Conservation (phyloP, 2,888 invertebrate species). For the Drosophila villosipedis region DNA sequence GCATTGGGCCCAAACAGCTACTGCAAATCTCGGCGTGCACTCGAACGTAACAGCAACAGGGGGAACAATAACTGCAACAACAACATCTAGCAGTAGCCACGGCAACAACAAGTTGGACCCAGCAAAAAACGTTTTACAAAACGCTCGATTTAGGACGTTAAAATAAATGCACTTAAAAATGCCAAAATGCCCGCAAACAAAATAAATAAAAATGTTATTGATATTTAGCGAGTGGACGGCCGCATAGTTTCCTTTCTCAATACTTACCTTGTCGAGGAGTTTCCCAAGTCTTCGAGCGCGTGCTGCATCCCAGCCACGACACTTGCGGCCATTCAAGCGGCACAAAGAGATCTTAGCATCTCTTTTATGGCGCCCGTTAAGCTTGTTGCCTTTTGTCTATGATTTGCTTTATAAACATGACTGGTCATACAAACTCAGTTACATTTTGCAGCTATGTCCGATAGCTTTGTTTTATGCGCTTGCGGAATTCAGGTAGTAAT, state of each 20-base stretch:
- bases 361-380: slow-evolving; percentile 68
- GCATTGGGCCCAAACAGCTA: slow-evolving; percentile 54
- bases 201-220: slow-evolving; percentile 80
- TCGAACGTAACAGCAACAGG: slow-evolving; percentile 64
- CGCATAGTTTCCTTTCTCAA: slow-evolving; percentile 10
- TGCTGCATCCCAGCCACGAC: slow-evolving; percentile 70
- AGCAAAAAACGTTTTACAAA: slow-evolving; percentile 77
- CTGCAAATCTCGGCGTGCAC: slow-evolving; percentile 75
- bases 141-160: slow-evolving; percentile 74
- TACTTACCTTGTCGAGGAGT: slow-evolving; percentile 2
- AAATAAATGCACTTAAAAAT: slow-evolving; percentile 81
- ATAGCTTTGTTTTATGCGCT: slow-evolving; percentile 57
- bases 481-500: slow-evolving; percentile 81
- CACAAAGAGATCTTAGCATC: slow-evolving; percentile 41
- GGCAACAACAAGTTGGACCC: slow-evolving; percentile 31
- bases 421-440: slow-evolving; percentile 23
- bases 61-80: slow-evolving; percentile 23
- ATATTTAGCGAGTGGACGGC: slow-evolving; percentile 71
- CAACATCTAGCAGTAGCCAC: slow-evolving; percentile 12
- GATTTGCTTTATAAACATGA: slow-evolving; percentile 74
- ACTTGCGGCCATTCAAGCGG: slow-evolving; percentile 67
- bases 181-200: slow-evolving; percentile 80
- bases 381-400: slow-evolving; percentile 66
- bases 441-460: slow-evolving; percentile 36
- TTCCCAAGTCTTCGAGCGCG: slow-evolving; percentile 43